These are phyloP conservation scores for Caenorhabditis becei DNA, from an alignment of 2,888 invertebrate genomes.

Conservation along the genomic window DNA sequence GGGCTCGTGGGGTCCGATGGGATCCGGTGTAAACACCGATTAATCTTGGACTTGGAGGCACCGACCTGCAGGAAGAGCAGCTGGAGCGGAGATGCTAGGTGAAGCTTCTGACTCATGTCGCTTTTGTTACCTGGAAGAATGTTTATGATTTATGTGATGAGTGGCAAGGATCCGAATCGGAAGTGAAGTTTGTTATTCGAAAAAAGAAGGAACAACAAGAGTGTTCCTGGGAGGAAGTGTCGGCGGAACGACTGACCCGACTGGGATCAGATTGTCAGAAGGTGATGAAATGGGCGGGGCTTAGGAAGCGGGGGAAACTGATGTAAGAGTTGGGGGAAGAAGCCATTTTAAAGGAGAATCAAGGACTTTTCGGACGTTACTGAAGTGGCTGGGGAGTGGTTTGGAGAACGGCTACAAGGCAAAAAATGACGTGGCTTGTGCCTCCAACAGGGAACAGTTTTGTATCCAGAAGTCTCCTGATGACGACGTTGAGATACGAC, in stretches of 20 bases:
- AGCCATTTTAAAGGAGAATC: not conserved
- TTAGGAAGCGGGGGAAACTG: not conserved
- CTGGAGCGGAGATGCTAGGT: constrained; percentile 42
- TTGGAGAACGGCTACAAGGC: not conserved
- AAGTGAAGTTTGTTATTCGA: not conserved
- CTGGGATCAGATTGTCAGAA: not conserved
- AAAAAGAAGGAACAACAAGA: not conserved
- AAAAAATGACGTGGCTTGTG: not conserved
- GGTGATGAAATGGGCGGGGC: constrained; percentile 1
- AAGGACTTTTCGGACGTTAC: no score
- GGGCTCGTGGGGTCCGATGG: not conserved
- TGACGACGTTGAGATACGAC: no score
- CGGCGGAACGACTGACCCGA: not conserved
- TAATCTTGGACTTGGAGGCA: constrained; percentile 2
- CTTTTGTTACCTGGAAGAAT: constrained; percentile 61
- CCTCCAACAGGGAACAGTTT: not conserved
- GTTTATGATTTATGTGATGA: constrained; percentile 13
- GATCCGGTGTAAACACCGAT: constrained; percentile 4
- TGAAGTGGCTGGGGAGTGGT: not conserved
- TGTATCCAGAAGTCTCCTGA: not conserved
- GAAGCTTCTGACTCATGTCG: constrained; percentile 64
- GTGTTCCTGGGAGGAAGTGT: not conserved
- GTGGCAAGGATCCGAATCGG: no score
- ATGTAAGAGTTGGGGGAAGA: not conserved
- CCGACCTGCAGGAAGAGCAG: constrained; percentile 57